These are phyloP conservation scores for Harmothoe impar DNA, from an alignment of 2,888 invertebrate species.

Conservation along the genomic window DNA sequence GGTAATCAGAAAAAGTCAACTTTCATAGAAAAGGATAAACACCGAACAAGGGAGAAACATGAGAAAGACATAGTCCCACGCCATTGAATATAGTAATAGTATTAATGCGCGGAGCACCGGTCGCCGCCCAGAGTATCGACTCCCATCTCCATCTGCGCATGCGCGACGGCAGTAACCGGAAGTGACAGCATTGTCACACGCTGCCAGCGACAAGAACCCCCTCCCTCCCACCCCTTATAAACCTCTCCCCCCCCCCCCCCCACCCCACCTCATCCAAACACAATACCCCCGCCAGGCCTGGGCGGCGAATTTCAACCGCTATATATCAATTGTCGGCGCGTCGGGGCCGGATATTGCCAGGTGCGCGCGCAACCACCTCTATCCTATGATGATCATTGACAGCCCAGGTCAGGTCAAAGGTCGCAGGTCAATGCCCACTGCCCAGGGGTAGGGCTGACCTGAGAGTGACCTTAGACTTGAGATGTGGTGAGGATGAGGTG, in stretches of 20 bases:
- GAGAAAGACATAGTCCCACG: not conserved
- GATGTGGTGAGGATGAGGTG: not conserved
- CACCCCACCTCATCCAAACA: constrained; percentile 24
- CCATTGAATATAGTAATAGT: constrained; percentile 29
- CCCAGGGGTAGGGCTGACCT: not conserved
- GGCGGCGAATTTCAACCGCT: not conserved
- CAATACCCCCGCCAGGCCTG: not conserved
- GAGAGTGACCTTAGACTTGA: constrained; percentile 6
- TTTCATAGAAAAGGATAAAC: too few relatives aligned
- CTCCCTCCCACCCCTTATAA: not conserved
- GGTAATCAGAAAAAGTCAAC: too few relatives aligned
- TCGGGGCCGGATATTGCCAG: constrained; percentile 23
- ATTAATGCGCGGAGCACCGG: not conserved
- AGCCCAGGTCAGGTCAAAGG: constrained; percentile 18
- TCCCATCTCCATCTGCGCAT: not conserved
- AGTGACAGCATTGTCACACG: constrained; percentile 42
- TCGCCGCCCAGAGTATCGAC: not conserved
- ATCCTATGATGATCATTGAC: constrained; percentile 42
- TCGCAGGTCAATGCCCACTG: constrained; percentile 24
- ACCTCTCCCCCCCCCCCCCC: not conserved
- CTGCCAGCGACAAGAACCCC: constrained; percentile 6
- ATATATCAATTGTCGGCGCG: constrained; percentile 21
- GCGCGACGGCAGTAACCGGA: not conserved
- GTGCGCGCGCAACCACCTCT: constrained; percentile 45
- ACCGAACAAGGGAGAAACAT: not conserved